These are phyloP conservation scores for Noctua janthina DNA, from an alignment of 2,888 invertebrate species.

Conservation along the genomic window DNA sequence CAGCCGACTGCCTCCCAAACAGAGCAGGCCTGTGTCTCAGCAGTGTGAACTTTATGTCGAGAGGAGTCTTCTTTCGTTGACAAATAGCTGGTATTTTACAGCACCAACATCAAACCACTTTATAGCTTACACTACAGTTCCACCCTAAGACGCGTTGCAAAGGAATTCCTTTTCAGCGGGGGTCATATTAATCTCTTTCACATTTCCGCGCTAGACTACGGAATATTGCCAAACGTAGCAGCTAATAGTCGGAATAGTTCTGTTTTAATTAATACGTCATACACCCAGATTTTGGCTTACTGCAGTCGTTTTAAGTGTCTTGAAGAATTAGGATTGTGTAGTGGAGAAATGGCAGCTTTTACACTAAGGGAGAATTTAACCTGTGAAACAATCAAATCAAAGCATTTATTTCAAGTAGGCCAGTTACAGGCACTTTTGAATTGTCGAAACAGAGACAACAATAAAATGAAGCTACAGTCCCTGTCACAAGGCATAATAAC, in stretches of 20 bases:
- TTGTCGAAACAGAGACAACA: too few relatives aligned
- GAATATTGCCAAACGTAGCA: conserved; percentile 80
- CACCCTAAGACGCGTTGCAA: conserved; percentile 75
- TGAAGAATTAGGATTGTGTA: conserved; percentile 3
- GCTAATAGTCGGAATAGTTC: conserved; percentile 81
- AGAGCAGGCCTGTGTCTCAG: neutral
- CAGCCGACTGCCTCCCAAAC: neutral
- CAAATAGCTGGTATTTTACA: neutral
- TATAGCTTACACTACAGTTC: conserved; percentile 57
- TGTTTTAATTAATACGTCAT: conserved; percentile 82
- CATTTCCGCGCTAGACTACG: conserved; percentile 78
- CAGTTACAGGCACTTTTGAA: too few relatives aligned
- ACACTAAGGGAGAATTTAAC: neutral
- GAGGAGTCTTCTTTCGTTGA: neutral
- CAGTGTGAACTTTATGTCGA: neutral
- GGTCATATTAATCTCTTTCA: conserved; percentile 87
- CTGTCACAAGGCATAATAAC: too few relatives aligned
- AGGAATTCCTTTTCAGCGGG: conserved; percentile 83
- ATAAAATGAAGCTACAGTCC: too few relatives aligned
- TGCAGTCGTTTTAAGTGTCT: conserved; percentile 22
- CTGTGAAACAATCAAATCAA: neutral
- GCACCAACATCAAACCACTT: conserved; percentile 23
- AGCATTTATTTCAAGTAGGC: too few relatives aligned
- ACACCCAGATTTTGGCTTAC: conserved; percentile 61
- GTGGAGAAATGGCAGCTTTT: neutral